A percentile compares a stretch with the other conserved stretches of the same genome.
Evolutionary conservation across 1,140 invertebrate species (phyloP).

Genomic region (Drosophila mayri): DNA sequence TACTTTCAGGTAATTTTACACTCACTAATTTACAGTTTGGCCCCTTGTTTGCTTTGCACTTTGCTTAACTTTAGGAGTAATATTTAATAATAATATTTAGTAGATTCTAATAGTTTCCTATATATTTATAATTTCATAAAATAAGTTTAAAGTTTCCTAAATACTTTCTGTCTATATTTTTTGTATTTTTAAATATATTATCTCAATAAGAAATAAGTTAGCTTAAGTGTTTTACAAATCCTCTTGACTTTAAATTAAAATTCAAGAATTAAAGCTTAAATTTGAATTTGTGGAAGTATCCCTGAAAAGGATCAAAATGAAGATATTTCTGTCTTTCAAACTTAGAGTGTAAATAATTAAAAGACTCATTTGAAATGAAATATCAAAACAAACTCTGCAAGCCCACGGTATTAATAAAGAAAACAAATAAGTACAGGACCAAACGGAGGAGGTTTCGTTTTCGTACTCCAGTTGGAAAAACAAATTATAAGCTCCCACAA

Average conservation of each 20-base stretch:
- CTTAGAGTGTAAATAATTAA: background rate
- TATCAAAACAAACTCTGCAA: too few relatives aligned
- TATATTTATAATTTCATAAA: background rate
- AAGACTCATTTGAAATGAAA: background rate
- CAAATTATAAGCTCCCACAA: slow-evolving; percentile 56
- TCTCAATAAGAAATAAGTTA: background rate
- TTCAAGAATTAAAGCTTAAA: too few relatives aligned
- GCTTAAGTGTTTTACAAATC: background rate
- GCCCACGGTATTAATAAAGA: slow-evolving; percentile 13
- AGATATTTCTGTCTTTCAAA: background rate
- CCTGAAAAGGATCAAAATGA: background rate
- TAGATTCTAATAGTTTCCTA: background rate
- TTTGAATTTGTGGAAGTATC: background rate
- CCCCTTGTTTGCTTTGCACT: too few relatives aligned
- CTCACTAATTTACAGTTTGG: too few relatives aligned
- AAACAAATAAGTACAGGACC: slow-evolving; percentile 22
- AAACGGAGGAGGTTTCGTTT: slow-evolving; percentile 5
- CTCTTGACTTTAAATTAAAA: background rate
- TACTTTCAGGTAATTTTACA: too few relatives aligned
- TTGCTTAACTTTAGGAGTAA: background rate
- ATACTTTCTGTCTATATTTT: too few relatives aligned
- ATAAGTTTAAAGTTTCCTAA: too few relatives aligned
- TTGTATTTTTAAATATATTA: too few relatives aligned
- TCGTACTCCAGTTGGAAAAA: slow-evolving; percentile 49
- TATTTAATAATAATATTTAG: too few relatives aligned